Evolutionary conservation across 2,797 vertebrate species (phyloP).

Genomic region (Threskiornis aethiopicus): DNA sequence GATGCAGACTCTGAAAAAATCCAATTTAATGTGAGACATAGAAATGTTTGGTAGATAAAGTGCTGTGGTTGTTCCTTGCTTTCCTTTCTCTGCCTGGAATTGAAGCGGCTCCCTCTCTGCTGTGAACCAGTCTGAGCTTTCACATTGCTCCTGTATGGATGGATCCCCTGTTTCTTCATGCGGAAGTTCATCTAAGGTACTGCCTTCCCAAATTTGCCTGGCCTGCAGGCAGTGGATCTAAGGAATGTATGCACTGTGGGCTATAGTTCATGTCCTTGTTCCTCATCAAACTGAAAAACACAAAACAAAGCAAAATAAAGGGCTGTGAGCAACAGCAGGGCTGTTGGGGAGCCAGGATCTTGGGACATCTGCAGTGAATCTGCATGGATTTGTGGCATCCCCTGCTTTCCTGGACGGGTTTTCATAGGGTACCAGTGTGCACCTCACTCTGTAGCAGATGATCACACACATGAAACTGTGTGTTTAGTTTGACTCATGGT

Average conservation of each 20-base stretch:
- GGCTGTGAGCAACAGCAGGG: background rate
- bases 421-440: background rate
- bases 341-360: background rate
- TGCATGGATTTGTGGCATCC: background rate
- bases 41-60: slow-evolving; percentile 2
- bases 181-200: background rate
- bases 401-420: background rate
- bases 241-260: background rate
- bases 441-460: background rate
- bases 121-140: background rate
- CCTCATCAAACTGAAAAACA: background rate
- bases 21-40: background rate
- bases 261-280: background rate
- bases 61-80: background rate
- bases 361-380: background rate
- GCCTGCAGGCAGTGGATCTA: background rate
- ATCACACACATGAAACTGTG: background rate
- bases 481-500: background rate
- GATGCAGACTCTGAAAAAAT: background rate
- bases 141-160: background rate
- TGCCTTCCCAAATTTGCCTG: background rate
- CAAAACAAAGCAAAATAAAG: background rate
- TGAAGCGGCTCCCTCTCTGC: background rate
- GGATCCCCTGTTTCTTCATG: background rate
- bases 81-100: background rate